Base-by-base conservation (phyloP, 2,888 invertebrate species). In the Drosophila flavopinicola region DNA sequence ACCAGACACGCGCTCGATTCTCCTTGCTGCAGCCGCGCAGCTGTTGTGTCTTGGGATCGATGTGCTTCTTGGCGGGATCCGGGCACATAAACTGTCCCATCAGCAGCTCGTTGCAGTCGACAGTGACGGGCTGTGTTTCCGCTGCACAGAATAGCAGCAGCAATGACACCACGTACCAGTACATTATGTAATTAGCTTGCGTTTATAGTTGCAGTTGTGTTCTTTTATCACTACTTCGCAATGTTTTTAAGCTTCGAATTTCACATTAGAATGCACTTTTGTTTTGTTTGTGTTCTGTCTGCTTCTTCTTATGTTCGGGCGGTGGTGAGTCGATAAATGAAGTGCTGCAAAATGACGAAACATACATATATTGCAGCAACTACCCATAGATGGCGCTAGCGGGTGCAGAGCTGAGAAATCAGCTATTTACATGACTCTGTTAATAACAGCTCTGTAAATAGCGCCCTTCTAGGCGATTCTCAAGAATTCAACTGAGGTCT, bases 21-120 rank as follows among this genome's bases (percentile, higher is more conserved):
- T 82, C 79, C 9, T 65, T 75, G 4, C 70, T 94, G 90, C 98
- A 98, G 57, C 96, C 96, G 73, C 91, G 92, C 27, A 95, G 94
- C 88, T 98, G 97, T 90, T 99, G 98, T 0, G 98, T 98, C 86
- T 95, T 94, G 0, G 94, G 93, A 90, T 98, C 97, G 82, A 98
- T 97, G 82, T 95, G 94, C 79, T 94, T 93, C 74, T 92, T 91
- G 67, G 92, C 92, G 5, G 96, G 96, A 92, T 96, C 95, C 0
- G 96, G 96, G 88, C 97, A 97, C 66, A 96, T 93, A 84, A 93
- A 97, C 85, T 97, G 96, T 0, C 96, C 96, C 92, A 96, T 92
- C 76, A 94, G 92, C 75, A 97, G 91, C 44, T 93, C 94, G 84
- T 92, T 94, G 88, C 96, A 96, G 87, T 96, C 95, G 33, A 88